A percentile compares a stretch with the other conserved stretches of the same genome.
These are phyloP conservation scores for Brachyhypopomus gauderio DNA, from an alignment of 2,113 vertebrate genomes.

Conservation along the genomic window DNA sequence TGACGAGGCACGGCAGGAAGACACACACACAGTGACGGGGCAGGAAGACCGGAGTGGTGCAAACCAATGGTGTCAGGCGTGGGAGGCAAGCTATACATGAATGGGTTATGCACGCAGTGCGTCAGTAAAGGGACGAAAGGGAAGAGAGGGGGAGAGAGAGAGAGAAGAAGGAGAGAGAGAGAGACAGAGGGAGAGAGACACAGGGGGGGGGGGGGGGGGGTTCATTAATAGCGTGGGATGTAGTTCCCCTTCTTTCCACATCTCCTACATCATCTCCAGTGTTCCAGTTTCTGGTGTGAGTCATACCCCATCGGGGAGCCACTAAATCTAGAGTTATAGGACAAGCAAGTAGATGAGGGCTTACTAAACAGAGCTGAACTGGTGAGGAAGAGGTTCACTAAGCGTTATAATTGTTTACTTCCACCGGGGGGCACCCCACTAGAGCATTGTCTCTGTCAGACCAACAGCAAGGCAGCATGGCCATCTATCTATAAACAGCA, in stretches of 20 bases:
- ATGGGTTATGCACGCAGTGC: slow-evolving; percentile 42
- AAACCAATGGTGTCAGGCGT: slow-evolving; percentile 62
- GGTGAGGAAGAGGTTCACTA: slow-evolving; percentile 8
- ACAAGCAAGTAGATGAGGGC: slow-evolving; percentile 30
- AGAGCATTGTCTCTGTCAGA: background rate
- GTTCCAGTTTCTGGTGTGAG: slow-evolving; percentile 34
- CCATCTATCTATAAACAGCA: slow-evolving; percentile 20
- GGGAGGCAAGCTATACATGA: slow-evolving; percentile 58
- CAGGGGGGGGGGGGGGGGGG: background rate
- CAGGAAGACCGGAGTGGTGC: slow-evolving; percentile 44
- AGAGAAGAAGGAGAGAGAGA: background rate
- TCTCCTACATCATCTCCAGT: slow-evolving; percentile 34
- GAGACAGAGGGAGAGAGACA: background rate
- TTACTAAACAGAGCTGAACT: slow-evolving; percentile 1
- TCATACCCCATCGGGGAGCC: slow-evolving; percentile 18
- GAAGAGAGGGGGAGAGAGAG: background rate
- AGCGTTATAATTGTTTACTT: slow-evolving; percentile 23
- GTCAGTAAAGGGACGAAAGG: slow-evolving; percentile 10
- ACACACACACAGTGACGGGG: background rate
- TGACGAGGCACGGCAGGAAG: slow-evolving; percentile 1
- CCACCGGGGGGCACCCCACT: slow-evolving; percentile 48
- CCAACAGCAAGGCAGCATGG: slow-evolving; percentile 34
- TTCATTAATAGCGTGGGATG: slow-evolving; percentile 1
- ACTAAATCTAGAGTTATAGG: slow-evolving; percentile 29
- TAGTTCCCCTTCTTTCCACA: slow-evolving; percentile 33